Evolutionary conservation across 2,113 vertebrate genomes (phyloP).

Genomic region (Canis aureus): DNA sequence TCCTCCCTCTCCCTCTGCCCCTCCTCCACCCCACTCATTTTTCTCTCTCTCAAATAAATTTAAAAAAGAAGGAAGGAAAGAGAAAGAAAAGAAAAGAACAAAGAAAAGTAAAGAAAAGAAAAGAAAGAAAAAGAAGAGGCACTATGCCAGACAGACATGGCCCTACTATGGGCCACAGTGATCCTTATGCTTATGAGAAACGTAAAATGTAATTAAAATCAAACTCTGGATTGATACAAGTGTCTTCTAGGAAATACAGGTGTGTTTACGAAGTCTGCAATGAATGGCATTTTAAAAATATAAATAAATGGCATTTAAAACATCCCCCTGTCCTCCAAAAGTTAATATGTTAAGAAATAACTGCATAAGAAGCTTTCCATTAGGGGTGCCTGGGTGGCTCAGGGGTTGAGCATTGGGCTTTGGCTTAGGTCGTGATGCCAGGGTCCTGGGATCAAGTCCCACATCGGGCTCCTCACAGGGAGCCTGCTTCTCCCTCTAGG

Average conservation of each 20-base stretch:
- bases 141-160: background rate
- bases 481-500: too few relatives aligned
- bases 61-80: too few relatives aligned
- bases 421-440: too few relatives aligned
- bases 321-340: background rate
- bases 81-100: background rate
- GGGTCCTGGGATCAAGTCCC: too few relatives aligned
- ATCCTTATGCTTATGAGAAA: background rate
- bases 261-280: background rate
- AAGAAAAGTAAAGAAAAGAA: too few relatives aligned
- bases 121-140: background rate
- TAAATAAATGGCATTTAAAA: background rate
- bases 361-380: background rate
- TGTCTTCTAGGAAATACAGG: background rate
- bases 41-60: background rate
- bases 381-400: background rate
- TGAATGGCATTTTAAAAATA: background rate
- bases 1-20: background rate
- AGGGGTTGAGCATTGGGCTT: too few relatives aligned
- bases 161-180: background rate
- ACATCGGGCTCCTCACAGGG: too few relatives aligned
- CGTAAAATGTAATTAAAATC: background rate
- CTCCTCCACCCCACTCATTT: fast-evolving
- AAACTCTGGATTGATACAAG: background rate
- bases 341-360: background rate